Base-by-base conservation (phyloP, 2,113 vertebrate genomes). In the Gymnocephalus cernua region DNA sequence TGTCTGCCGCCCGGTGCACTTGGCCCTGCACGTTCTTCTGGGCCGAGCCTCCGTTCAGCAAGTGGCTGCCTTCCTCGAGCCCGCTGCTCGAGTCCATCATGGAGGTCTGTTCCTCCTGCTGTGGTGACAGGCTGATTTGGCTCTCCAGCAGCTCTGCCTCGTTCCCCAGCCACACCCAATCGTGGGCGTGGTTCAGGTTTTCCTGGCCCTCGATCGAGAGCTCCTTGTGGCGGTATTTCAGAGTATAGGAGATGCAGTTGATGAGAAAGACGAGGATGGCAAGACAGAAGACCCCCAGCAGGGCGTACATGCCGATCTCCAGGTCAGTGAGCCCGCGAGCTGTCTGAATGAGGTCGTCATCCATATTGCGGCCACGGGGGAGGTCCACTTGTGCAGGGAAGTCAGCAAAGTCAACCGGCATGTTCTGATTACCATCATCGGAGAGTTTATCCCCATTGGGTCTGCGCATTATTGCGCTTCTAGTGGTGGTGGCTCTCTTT, bases 131-230 rank as follows among this genome's bases (percentile, higher is more conserved):
- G 1, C 96, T 96, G 3, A 92, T 94, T 6, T 91, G 75, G 74
- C 95, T 95, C 92, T 97, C 97, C 80, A 97, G 91, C 32, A 97
- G 95, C 78, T 99, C 98, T 0, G 96, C 95, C 91, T 98, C 98
- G 0, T 96, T 98, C 1, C 98, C 98, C 56, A 99, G 93, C 98
- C 98, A 99, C 65, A 99, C 98, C 98, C 98, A 99, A 86, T 99
- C 98, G 0, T 99, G 98, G 2, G 97, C 96, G 14, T 99, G 98
- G 59, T 96, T 95, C 96, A 96, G 86, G 80, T 94, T 93, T 83
- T 95, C 89, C 91, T 97, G 96, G 47, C 97, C 97, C 82, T 99
- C 98, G 2, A 95, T 88, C 9, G 97, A 96, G n/a, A 96, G 92
- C 92, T 98, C 97, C 91, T 99, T 99, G 93, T 98, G 98, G 23